Base-by-base conservation (phyloP, 2,888 invertebrate species). In the Amorpha juglandis region DNA sequence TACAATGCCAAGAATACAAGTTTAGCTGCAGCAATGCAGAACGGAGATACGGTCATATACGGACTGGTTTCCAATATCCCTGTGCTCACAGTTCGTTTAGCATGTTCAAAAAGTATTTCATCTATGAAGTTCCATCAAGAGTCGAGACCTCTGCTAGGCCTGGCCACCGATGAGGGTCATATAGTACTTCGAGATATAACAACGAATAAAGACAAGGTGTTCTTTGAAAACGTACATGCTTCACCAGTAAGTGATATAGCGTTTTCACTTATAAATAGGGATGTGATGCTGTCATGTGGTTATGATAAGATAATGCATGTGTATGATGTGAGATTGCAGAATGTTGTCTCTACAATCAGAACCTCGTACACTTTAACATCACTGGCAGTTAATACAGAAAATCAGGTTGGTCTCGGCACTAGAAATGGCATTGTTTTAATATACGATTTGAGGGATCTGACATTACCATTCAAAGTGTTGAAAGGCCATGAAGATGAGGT, bases 161-260 rank as follows among this genome's bases (percentile, higher is more conserved):
- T 94, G 52, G 92, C 94, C n/a, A 91, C 93, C n/a, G 92, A 94
- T 69, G 93, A 94, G 74, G 94, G 94, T 0, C 92, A 92, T 76
- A 82, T 94, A 33, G 78, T 92, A 11, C 77, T 94, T 8, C 82
- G 90, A 71, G 94, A 94, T 69, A 83, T 93, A 42, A 86, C 87
- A 14, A 89, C 88, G 1, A 92, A 93, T 69, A 93, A 91, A 77
- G 93, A 94, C 68, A 92, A 88, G 80, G 88, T 82, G 8, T 86
- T 84, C 68, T 91, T 92, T 83, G 90, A 92, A 74, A 90, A 91
- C 74, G 89, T 94, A 7, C 95, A 95, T 74, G 92, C 93, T 19
- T 94, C 95, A 3, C 94, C 94, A 1, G 94, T 95, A n/a, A 94
- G 94, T 71, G 94, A 94, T 71, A 87, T 95, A 67, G 84, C 90